Conservation (phyloP, 1,140 invertebrate genomes). For the Psix sp. region DNA sequence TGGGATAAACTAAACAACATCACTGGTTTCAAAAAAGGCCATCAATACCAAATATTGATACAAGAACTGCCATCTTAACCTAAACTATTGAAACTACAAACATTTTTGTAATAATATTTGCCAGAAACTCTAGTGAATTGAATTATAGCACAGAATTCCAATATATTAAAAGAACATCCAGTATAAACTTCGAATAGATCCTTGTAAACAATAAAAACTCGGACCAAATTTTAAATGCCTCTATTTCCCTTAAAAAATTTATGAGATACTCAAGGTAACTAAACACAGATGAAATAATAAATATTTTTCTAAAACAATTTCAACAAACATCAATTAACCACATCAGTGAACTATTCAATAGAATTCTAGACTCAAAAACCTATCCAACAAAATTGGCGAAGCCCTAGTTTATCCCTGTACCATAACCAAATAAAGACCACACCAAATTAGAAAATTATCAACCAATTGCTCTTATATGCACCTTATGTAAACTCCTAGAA, state of each 20-base stretch:
- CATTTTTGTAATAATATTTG: slow-evolving; percentile 56
- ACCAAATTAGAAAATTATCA: slow-evolving; percentile 13
- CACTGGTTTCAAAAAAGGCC: slow-evolving; percentile 4
- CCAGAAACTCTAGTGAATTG: slow-evolving; percentile 56
- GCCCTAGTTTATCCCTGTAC: slow-evolving; percentile 11
- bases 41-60: background rate
- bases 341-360: slow-evolving; percentile 6
- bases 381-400: slow-evolving; percentile 5
- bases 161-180: slow-evolving; percentile 16
- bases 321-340: background rate
- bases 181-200: slow-evolving; percentile 5
- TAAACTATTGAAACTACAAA: slow-evolving; percentile 44
- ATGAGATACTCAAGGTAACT: slow-evolving; percentile 7
- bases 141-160: slow-evolving; percentile 54
- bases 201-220: slow-evolving; percentile 5
- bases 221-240: slow-evolving; percentile 1
- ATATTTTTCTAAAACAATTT: slow-evolving; percentile 9
- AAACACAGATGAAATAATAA: slow-evolving; percentile 11
- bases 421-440: slow-evolving; percentile 16
- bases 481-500: slow-evolving; percentile 18
- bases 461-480: slow-evolving; percentile 9
- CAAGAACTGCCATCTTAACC: background rate
- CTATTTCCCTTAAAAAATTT: slow-evolving; percentile 4
- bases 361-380: background rate
- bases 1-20: slow-evolving; percentile 30